phyloP scores from a whole-genome alignment of 2,797 vertebrate genomes.

The Rhinophrynus dorsalis region DNA sequence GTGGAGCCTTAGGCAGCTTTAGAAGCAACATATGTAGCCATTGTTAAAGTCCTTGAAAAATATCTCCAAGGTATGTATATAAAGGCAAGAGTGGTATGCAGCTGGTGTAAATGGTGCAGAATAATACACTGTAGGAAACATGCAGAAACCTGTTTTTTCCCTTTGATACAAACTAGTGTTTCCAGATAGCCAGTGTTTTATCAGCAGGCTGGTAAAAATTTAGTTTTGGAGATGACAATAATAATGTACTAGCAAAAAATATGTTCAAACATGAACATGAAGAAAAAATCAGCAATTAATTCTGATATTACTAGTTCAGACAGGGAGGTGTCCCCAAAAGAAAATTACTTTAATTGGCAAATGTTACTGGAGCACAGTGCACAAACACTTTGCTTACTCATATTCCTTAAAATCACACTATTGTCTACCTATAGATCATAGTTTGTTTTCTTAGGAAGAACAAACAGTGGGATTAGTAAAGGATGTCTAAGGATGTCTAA shows the following conservation, averaged over 20 bases:
- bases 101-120: background rate
- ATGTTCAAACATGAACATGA: too few species aligned
- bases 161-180: too few species aligned
- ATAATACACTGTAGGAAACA: too few species aligned
- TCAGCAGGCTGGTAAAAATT: too few species aligned
- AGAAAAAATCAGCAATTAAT: too few species aligned
- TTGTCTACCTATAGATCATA: slow-evolving; percentile 4
- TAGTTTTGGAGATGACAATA: too few species aligned
- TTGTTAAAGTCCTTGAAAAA: background rate
- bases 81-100: background rate
- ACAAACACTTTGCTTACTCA: slow-evolving; percentile 30
- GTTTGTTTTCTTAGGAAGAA: slow-evolving; percentile 8
- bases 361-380: slow-evolving; percentile 3
- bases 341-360: slow-evolving; percentile 26
- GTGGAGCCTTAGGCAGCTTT: background rate
- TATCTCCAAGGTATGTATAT: background rate
- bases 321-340: slow-evolving; percentile 32
- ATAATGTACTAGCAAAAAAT: too few species aligned
- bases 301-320: background rate
- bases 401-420: slow-evolving; percentile 15
- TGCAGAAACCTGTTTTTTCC: background rate
- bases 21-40: background rate
- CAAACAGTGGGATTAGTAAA: slow-evolving; percentile 18
- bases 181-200: too few species aligned
- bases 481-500: background rate